phyloP scores from a whole-genome alignment of 2,888 invertebrate genomes.

The Vesta saturnalis region DNA sequence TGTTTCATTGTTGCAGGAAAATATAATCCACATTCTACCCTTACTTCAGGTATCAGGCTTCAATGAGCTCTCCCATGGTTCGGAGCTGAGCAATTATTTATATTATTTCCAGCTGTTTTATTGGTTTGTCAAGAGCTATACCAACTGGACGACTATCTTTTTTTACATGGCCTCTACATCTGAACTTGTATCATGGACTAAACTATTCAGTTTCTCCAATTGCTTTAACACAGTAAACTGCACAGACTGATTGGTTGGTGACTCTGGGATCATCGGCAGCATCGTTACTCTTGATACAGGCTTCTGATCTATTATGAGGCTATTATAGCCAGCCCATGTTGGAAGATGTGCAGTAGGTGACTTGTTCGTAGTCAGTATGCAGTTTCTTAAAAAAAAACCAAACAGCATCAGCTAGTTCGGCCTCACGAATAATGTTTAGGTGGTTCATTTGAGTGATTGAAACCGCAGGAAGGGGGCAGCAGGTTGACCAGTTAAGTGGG shows the following conservation, averaged over 20 bases:
- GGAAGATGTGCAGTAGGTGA: too few species aligned
- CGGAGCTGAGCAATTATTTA: neutral
- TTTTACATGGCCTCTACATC: conserved; percentile 4
- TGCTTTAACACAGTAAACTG: neutral
- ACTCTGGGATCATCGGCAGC: neutral
- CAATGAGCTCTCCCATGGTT: neutral
- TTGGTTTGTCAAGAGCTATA: neutral
- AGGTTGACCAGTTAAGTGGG: too few species aligned
- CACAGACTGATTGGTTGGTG: conserved; percentile 3
- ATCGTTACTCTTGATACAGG: neutral
- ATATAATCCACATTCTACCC: neutral
- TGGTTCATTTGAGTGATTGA: too few species aligned
- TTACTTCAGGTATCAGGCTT: neutral
- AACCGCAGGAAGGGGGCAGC: too few species aligned
- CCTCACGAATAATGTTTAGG: too few species aligned
- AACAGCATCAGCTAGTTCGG: too few species aligned
- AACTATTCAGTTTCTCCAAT: conserved; percentile 3
- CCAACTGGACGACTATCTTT: neutral
- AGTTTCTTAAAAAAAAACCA: too few species aligned
- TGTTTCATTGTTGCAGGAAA: neutral
- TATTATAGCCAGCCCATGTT: too few species aligned
- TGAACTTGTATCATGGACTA: conserved; percentile 6
- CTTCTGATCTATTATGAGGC: too few species aligned
- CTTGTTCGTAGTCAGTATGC: too few species aligned
- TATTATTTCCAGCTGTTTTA: neutral